Percentiles rank a stretch among this genome's conserved stretches.
Evolutionary conservation across 2,888 invertebrate species (phyloP).

Genomic region (Orthosia cruda): DNA sequence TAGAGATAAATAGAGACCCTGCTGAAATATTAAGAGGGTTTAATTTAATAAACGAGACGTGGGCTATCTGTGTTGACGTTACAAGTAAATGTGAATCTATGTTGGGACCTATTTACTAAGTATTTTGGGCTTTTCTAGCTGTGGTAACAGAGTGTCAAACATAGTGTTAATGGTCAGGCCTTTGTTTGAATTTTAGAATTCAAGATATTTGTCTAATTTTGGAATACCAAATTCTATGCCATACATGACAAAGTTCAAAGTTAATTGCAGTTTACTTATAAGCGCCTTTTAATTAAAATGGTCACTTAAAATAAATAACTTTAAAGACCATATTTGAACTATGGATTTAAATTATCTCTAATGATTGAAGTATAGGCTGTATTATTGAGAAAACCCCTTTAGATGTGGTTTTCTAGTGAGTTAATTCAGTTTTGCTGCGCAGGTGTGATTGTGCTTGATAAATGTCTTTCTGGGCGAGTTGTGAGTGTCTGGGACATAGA

Average conservation of each 20-base stretch:
- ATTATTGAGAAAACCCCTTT: neutral
- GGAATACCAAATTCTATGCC: too few relatives aligned
- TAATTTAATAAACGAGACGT: constrained; percentile 75
- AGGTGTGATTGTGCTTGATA: constrained; percentile 14
- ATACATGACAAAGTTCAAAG: too few relatives aligned
- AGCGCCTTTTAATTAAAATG: too few relatives aligned
- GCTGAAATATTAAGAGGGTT: constrained; percentile 75
- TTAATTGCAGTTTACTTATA: too few relatives aligned
- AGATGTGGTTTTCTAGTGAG: neutral
- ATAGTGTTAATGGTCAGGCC: neutral
- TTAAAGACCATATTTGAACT: too few relatives aligned
- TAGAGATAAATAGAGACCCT: constrained; percentile 77
- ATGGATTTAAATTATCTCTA: too few relatives aligned
- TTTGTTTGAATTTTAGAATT: too few relatives aligned
- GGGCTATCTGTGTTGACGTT: constrained; percentile 72
- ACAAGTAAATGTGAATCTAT: constrained; percentile 59
- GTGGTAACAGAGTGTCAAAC: constrained; percentile 3
- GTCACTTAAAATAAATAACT: too few relatives aligned
- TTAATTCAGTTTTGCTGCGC: neutral
- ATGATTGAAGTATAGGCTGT: neutral
- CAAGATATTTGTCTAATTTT: too few relatives aligned
- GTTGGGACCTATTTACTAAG: constrained; percentile 41
- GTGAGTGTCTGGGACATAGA: constrained; percentile 8
- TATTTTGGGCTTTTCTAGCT: constrained; percentile 46
- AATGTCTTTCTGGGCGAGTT: neutral